Conservation (phyloP, 2,113 vertebrate genomes). For the Nesospiza acunhae region DNA sequence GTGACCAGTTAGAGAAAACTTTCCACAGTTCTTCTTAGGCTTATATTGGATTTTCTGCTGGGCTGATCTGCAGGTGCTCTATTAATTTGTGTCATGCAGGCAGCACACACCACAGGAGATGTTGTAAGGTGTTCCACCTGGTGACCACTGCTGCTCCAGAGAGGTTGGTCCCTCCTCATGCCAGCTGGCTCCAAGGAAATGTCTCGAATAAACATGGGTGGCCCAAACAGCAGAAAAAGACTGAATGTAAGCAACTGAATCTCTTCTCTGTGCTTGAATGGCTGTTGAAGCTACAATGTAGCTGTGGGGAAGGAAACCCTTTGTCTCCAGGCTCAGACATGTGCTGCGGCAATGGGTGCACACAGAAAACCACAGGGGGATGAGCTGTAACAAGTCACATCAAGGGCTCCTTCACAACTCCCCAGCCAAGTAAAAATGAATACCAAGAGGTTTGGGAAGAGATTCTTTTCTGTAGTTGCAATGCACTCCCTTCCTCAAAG, state of each 20-base stretch:
- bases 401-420: not conserved
- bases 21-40: not conserved
- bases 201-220: not conserved
- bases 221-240: not conserved
- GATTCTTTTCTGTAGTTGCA: not conserved
- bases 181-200: not conserved
- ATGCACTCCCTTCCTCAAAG: not conserved
- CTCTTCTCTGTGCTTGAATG: not conserved
- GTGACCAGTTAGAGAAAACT: not conserved
- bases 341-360: not conserved
- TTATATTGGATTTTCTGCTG: not conserved
- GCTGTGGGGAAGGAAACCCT: not conserved
- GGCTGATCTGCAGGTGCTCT: not conserved
- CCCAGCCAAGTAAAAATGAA: not conserved
- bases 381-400: not conserved
- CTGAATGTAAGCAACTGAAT: not conserved
- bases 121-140: not conserved
- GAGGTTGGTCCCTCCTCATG: not conserved
- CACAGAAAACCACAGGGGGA: not conserved
- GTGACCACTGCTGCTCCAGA: not conserved
- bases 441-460: not conserved
- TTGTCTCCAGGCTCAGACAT: not conserved
- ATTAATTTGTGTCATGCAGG: not conserved
- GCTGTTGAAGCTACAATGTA: not conserved
- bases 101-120: not conserved